Evolutionary conservation across 2,888 invertebrate species (phyloP), one percentile per base, ranked within the genome.

Genomic region (Limenitis camilla): DNA sequence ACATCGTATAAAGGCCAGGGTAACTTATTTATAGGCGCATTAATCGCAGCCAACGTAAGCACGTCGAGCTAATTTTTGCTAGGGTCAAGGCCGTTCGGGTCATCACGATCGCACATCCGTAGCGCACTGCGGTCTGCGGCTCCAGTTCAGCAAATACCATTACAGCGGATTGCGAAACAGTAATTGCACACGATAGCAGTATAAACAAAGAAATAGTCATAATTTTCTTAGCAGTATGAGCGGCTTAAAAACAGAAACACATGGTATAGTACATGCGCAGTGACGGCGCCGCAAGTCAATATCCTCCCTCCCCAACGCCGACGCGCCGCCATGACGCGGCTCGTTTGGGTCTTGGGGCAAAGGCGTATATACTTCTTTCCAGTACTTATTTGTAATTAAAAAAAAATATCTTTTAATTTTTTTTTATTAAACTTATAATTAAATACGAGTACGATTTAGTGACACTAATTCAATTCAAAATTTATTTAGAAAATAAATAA

Each of bases 201-300:
- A 61, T 62, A 63, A 63, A 65, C 59, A 63, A 60, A 61, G 61
- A 61, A 62, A 61, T 60, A 48, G 60, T 53, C 52, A 61, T 62
- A 61, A 63, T 62, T 63, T 60, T 52, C 58, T 70, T 69, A 65
- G 61, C 61, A 66, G 65, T 70, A 62, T 59, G 67, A 61, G 61
- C 56, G 58, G 74, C 74, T 75, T 77, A 78, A 82, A 81, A 83
- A 82, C 82, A 82, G 81, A 79, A 81, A 82, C 83, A 83, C 81
- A 81, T 81, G 82, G 78, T 77, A 58, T 71, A 72, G 78, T 74
- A 75, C 82, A 84, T 85, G 87, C 87, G 85, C 86, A 81, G 64
- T 80, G 74, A 67, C 71, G 78, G 68, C 78, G 74, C 60, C 75
- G 78, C 84, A 76, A 86, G 87, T 87, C 87, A 86, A 84, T 89